These are phyloP conservation scores for Dasyornis broadbenti DNA, from an alignment of 2,113 vertebrate genomes.

Conservation along the genomic window DNA sequence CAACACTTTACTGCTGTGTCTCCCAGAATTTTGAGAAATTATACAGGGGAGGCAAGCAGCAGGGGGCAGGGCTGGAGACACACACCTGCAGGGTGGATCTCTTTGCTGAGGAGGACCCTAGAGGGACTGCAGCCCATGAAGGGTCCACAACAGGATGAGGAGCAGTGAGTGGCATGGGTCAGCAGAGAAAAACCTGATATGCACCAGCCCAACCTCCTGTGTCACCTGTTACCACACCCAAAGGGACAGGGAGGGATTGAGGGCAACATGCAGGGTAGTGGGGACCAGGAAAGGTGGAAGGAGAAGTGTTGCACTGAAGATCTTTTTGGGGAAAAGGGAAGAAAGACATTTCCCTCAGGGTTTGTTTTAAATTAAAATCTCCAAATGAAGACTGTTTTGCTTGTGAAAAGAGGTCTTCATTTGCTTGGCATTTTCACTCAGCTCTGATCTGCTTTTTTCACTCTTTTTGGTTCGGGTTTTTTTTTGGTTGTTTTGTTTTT, in stretches of 20 bases:
- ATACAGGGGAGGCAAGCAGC: too few species aligned
- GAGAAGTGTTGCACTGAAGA: not conserved
- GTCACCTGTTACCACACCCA: not conserved
- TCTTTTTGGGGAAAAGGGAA: not conserved
- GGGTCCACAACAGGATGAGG: not conserved
- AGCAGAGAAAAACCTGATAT: not conserved
- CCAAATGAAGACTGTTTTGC: not conserved
- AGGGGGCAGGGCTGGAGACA: not conserved
- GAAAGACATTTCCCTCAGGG: not conserved
- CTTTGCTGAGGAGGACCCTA: not conserved
- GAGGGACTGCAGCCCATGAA: not conserved
- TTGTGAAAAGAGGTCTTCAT: not conserved
- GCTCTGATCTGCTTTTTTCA: not conserved
- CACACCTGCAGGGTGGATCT: accelerated
- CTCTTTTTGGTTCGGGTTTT: too few species aligned
- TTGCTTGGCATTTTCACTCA: not conserved
- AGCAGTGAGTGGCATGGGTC: not conserved
- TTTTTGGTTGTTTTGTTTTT: not conserved
- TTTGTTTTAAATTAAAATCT: not conserved
- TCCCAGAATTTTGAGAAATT: not conserved
- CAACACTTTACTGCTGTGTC: not conserved
- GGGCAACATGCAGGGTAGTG: not conserved
- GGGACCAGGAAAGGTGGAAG: not conserved
- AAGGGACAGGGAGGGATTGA: not conserved
- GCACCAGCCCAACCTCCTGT: not conserved